phyloP scores from a whole-genome alignment of 2,113 vertebrate species.

The Neodon shergylaensis region DNA sequence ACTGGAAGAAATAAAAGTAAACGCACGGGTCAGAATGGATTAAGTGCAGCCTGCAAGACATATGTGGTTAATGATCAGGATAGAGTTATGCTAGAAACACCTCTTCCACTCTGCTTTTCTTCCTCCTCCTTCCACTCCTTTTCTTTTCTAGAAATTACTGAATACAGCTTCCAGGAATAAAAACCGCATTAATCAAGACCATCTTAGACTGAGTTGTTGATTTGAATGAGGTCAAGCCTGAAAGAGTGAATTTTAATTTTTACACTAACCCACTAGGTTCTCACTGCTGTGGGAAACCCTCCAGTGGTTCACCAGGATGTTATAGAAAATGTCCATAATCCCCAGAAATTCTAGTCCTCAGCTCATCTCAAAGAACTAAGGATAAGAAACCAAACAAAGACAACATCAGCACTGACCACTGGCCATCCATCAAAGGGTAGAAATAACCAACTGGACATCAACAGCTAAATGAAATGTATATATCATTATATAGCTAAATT shows the following conservation, averaged over 20 bases:
- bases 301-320: background rate
- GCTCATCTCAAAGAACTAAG: background rate
- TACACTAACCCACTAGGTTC: background rate
- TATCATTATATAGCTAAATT: background rate
- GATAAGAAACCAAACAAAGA: background rate
- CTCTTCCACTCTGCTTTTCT: background rate
- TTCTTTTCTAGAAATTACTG: background rate
- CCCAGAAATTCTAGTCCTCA: background rate
- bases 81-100: background rate
- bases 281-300: background rate
- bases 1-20: constrained; percentile 8
- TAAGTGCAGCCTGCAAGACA: background rate
- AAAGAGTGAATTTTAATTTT: constrained; percentile 18
- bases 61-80: background rate
- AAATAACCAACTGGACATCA: background rate
- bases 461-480: background rate
- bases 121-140: background rate
- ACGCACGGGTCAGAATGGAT: background rate
- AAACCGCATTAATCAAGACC: constrained; percentile 23
- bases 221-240: background rate
- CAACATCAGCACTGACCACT: background rate
- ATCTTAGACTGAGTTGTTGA: constrained; percentile 31
- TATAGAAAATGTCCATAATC: background rate
- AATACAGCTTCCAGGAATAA: constrained; percentile 12
- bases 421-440: background rate